Evolutionary conservation across 1,140 invertebrate species (phyloP).

Genomic region (Aphelenchoides fujianensis): DNA sequence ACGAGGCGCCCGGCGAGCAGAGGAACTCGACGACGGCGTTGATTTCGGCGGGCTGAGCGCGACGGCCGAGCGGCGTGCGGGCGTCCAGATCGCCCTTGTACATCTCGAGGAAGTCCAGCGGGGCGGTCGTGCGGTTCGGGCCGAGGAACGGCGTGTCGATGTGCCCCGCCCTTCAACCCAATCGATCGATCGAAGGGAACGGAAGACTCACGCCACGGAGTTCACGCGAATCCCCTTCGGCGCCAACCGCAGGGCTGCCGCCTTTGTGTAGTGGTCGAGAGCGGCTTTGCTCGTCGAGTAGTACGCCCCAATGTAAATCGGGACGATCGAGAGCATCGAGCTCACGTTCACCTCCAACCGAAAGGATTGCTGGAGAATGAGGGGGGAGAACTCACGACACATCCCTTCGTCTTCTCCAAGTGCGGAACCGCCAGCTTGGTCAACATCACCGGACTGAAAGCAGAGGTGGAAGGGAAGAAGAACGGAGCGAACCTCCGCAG

Average conservation of each 20-base stretch:
- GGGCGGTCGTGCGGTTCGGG: background rate
- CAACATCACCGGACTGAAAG: conserved; percentile 27
- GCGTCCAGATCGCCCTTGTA: background rate
- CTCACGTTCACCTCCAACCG: background rate
- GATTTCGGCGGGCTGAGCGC: background rate
- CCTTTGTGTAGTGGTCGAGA: conserved; percentile 68
- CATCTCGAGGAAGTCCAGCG: background rate
- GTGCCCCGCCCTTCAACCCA: conserved; percentile 3
- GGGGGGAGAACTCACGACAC: conserved; percentile 4
- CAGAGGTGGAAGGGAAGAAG: background rate
- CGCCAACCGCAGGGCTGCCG: conserved; percentile 81
- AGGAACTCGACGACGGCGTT: conserved; percentile 6
- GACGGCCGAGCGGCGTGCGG: background rate
- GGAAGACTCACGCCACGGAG: conserved; percentile 5
- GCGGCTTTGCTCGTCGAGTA: conserved; percentile 74
- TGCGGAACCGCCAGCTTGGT: conserved; percentile 26
- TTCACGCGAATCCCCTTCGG: conserved; percentile 64
- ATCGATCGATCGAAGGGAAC: background rate
- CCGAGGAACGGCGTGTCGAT: conserved; percentile 12
- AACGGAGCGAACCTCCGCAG: conserved; percentile 52
- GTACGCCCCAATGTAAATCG: conserved; percentile 62
- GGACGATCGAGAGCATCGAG: background rate
- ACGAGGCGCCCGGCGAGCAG: background rate
- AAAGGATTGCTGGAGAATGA: background rate
- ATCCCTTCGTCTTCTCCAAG: conserved; percentile 20